Base-by-base conservation (phyloP, 2,888 invertebrate genomes). In the Lasioglossum figueresi region DNA sequence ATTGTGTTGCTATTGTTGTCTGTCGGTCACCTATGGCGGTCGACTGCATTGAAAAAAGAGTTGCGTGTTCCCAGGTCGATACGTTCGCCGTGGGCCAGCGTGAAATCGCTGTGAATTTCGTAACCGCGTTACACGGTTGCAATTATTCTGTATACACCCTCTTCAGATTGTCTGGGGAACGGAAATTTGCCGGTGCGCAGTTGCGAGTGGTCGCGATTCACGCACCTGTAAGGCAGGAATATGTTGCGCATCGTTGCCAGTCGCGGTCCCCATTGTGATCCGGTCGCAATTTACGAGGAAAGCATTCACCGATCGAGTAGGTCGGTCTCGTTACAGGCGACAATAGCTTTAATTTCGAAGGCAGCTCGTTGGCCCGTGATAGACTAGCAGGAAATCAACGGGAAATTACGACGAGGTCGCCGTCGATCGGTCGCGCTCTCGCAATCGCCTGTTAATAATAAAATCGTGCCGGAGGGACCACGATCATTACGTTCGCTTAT, bases 331-430 rank as follows among this genome's bases (percentile, higher is more conserved):
- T 48, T 52, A 59, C 56, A 34, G 43, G 56, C 59, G 76, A 76
- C 83, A 85, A 84, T 83, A 70, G 79, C 52, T 85, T 83, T 83
- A 83, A 85, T 85, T 85, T 83, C 71, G 76, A 73, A 48, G 70
- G 72, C 45, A 68, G 72, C 79, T 83, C 83, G 68, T 73, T 73
- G 76, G 59, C 48, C 73, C 31, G 78, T 45, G 83, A 75, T 76
- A 76, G 82, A 77, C 76, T 34, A 84, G 77, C 73, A 80, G 87
- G 84, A 87, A 87, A 87, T 87, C 82, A 83, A 84, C 76, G 76
- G 77, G 76, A 79, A 84, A 86, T 80, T 87, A 85, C 82, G 75
- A 37, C 78, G 31, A 56, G 70, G 59, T 76, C 34, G 59, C 37
- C 40, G 80, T 68, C 71, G 72, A 80, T 84, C 76, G 76, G 34